Evolutionary conservation across 2,113 vertebrate species (phyloP), one percentile per base, ranked within the genome.

Genomic region (Chaenogobius annularis): DNA sequence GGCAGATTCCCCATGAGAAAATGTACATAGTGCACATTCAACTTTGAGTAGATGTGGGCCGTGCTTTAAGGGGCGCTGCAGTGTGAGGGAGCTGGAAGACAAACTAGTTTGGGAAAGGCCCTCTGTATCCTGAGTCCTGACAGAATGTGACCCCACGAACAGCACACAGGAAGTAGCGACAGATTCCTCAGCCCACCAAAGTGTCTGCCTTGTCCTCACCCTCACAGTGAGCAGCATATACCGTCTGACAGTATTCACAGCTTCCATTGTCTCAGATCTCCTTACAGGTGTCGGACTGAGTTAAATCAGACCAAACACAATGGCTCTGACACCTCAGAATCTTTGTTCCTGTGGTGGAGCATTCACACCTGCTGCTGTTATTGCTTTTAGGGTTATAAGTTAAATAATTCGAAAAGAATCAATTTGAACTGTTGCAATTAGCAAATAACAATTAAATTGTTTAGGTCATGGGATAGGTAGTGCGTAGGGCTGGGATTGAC

Each of bases 311-410:
- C 20, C 31, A 54, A 64, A 11, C 19, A 20, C 58, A 83, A 80
- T 66, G 74, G 73, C 63, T 78, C 71, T 82, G 86, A 85, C 84
- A 81, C 69, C 76, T 74, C 64, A 61, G 78, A 87, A 78, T 82
- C 79, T 87, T 72, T 77, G 69, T 19, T 66, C 62, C 73, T 37
- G 37, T 80, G 64, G 63, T 63, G 40, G 68, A 78, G 77, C 72
- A 80, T 70, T 54, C 75, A 46, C 77, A 85, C 73, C 75, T 80
- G 63, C 22, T 56, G 4, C 55, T 52, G 6, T 19, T 52, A 8
- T 10, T 48, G 46, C 12, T 48, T 15, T 17, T 50, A 46, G 47
- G 15, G 3, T 50, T 50, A 50, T 1, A 15, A 7, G 15, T 10
- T 19, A 9, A 54, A 31, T 31, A 31, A 31, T 31, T 31, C 26